Base-by-base conservation (phyloP, 1,140 invertebrate species). In the Heliconius nattereri region DNA sequence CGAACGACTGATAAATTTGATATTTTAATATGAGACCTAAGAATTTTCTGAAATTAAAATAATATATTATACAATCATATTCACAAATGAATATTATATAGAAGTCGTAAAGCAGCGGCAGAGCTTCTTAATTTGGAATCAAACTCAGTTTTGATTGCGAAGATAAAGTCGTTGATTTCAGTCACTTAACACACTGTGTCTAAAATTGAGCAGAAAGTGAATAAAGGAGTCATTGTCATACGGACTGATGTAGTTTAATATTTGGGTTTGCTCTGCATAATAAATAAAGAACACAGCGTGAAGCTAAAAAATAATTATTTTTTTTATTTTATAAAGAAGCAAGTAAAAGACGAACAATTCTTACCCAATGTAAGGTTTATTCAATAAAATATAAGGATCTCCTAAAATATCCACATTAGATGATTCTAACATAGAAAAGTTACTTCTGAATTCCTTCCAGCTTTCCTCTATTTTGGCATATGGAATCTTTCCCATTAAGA, bases 351-450 rank as follows among this genome's bases (percentile, higher is more conserved):
- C 40, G 13, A 19, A 52, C 5, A 16, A 57, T 29, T 52, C 72
- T 78, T 83, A 96, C 95, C 94, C 91, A 70, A 96, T 91, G 87
- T 95, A 96, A 37, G 96, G 96, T 85, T 95, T 95, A 82, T 96
- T 96, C 32, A 92, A 94, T 26, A 94, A 85, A 74, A 96, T 94
- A 71, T 95, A 90, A 20, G 93, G 87, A 85, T 96, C 95, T 73
- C 94, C 93, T 70, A 96, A 87, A 81, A 96, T 95, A 78, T 95
- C 95, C 11, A 81, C 83, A 82, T 95, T 90, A 16, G 90, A 92
- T 78, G 86, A 84, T 81, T 91, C 93, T 29, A 92, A 90, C 78
- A 87, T 82, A 49, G 89, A 95, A 81, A 91, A 93, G 84, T 94
- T 93, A 87, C 81, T 92, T 71, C 90, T 90, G 73, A 92, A 91